Conservation (phyloP, 2,113 vertebrate genomes). For the Felis chaus region DNA sequence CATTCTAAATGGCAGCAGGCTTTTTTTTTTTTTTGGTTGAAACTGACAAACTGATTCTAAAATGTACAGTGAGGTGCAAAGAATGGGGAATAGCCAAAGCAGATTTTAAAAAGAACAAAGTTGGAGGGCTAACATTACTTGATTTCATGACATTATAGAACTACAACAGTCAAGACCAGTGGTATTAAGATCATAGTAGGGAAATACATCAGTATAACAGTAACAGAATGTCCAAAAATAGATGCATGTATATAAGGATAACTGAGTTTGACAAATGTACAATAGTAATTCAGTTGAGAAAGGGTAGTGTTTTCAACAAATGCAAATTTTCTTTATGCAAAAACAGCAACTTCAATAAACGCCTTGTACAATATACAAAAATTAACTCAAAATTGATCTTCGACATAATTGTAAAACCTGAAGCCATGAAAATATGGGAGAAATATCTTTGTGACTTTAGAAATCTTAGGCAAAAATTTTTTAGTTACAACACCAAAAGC, state of each 20-base stretch:
- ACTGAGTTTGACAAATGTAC: background rate
- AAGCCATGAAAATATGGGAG: background rate
- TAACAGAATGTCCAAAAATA: background rate
- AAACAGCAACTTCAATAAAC: background rate
- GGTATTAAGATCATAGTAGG: background rate
- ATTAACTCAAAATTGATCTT: background rate
- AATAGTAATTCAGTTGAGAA: background rate
- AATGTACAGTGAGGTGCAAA: background rate
- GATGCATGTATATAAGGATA: background rate
- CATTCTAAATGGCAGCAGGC: background rate
- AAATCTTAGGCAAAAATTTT: background rate
- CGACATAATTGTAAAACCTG: background rate
- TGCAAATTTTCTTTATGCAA: background rate
- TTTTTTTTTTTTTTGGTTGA: background rate
- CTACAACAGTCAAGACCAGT: background rate
- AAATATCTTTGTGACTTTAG: background rate
- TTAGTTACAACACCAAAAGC: background rate
- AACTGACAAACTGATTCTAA: background rate
- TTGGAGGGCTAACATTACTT: background rate
- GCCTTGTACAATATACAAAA: background rate
- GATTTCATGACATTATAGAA: background rate
- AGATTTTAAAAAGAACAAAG: background rate
- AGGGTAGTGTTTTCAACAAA: background rate
- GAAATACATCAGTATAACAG: background rate
- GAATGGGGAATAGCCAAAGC: background rate